These are phyloP conservation scores for Sapajus apella DNA, from an alignment of 2,113 vertebrate species.

Conservation along the genomic window DNA sequence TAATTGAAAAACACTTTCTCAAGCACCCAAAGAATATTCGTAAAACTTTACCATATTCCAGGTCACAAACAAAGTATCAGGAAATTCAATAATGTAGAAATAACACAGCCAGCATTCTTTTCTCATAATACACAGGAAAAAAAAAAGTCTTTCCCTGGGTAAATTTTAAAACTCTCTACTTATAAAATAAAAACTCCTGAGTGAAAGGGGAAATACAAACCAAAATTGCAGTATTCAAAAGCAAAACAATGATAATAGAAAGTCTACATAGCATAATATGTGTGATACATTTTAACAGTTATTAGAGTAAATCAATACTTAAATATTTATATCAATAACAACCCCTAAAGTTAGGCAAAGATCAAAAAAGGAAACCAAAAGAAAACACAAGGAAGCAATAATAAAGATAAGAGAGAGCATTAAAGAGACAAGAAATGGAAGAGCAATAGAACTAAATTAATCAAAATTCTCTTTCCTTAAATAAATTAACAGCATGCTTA, in stretches of 20 bases:
- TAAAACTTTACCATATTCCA: constrained; percentile 8
- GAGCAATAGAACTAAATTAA: background rate
- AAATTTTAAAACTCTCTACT: background rate
- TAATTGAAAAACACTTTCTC: background rate
- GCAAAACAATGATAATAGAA: background rate
- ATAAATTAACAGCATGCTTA: background rate
- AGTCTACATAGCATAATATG: background rate
- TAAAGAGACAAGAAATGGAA: background rate
- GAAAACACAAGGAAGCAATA: background rate
- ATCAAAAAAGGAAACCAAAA: background rate
- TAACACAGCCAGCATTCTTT: background rate
- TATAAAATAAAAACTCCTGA: background rate
- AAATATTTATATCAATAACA: background rate
- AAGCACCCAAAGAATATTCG: background rate
- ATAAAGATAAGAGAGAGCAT: constrained; percentile 19
- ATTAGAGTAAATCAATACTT: background rate
- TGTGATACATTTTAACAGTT: constrained; percentile 3
- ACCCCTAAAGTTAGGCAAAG: background rate
- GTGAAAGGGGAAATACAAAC: background rate
- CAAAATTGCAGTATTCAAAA: background rate
- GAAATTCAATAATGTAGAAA: constrained; percentile 26
- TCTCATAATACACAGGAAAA: background rate
- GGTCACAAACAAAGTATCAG: constrained; percentile 8
- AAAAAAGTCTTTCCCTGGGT: background rate
- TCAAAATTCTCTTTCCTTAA: constrained; percentile 13